phyloP scores from a whole-genome alignment of 1,140 invertebrate species.

The Agrypnia vestita region DNA sequence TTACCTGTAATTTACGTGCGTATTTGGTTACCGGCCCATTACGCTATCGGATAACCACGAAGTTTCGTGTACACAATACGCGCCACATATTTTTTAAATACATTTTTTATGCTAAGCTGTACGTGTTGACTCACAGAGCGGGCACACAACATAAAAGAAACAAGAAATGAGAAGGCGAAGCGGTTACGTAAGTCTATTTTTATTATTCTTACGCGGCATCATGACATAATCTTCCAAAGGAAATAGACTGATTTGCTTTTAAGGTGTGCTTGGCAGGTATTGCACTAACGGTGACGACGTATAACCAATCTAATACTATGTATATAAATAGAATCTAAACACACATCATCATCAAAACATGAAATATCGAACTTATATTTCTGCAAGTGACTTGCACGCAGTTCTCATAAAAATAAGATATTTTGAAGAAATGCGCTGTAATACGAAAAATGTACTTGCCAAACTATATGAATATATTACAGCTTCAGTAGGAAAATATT shows the following conservation, averaged over 20 bases:
- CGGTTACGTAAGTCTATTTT: background rate
- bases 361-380: too few species aligned
- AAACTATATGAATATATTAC: too few species aligned
- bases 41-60: background rate
- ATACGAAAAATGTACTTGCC: too few species aligned
- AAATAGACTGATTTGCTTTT: too few species aligned
- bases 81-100: background rate
- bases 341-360: too few species aligned
- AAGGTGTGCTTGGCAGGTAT: background rate
- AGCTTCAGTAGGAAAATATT: too few species aligned
- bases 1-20: background rate
- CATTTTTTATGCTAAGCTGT: background rate
- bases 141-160: background rate
- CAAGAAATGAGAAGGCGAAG: too few species aligned
- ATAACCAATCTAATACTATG: background rate
- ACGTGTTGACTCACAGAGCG: background rate
- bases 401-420: too few species aligned
- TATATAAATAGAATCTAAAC: background rate
- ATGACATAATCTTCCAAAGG: background rate
- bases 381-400: too few species aligned
- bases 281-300: too few species aligned
- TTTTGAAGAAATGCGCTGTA: too few species aligned
- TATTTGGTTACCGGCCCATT: slow-evolving; percentile 7
- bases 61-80: background rate
- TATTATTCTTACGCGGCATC: background rate